Conservation (phyloP, 2,113 vertebrate species). For the Cephalopterus ornatus region DNA sequence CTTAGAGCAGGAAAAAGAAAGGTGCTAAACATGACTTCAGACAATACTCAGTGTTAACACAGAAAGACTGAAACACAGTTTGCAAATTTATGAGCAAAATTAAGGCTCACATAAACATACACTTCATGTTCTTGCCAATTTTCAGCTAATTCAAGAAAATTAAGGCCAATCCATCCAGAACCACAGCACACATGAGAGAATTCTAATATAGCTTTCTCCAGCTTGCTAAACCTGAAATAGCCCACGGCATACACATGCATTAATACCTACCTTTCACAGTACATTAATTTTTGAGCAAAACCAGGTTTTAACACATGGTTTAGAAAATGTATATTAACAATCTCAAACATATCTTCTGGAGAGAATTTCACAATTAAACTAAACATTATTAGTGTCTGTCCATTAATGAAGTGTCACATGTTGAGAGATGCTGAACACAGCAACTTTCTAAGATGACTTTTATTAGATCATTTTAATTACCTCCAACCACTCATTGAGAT, state of each 20-base stretch:
- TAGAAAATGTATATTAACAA: not conserved
- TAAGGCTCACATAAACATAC: not conserved
- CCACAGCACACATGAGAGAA: not conserved
- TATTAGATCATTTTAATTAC: not conserved
- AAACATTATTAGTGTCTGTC: not conserved
- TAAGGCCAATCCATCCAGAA: not conserved
- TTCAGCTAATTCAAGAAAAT: not conserved
- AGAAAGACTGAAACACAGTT: not conserved
- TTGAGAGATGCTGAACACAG: not conserved
- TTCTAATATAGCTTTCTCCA: not conserved
- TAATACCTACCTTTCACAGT: not conserved
- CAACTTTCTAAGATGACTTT: not conserved
- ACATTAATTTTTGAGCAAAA: not conserved
- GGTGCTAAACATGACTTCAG: not conserved
- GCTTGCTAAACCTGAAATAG: not conserved
- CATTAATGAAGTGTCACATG: not conserved
- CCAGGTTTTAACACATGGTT: not conserved
- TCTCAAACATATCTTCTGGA: not conserved
- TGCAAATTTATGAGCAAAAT: not conserved
- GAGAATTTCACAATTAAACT: not conserved
- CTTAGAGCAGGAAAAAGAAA: not conserved
- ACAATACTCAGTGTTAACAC: not conserved
- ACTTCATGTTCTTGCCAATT: not conserved
- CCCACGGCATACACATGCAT: not conserved
- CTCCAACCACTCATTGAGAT: not conserved